Evolutionary conservation across 2,113 vertebrate species (phyloP).

Genomic region (Peromyscus californicus): DNA sequence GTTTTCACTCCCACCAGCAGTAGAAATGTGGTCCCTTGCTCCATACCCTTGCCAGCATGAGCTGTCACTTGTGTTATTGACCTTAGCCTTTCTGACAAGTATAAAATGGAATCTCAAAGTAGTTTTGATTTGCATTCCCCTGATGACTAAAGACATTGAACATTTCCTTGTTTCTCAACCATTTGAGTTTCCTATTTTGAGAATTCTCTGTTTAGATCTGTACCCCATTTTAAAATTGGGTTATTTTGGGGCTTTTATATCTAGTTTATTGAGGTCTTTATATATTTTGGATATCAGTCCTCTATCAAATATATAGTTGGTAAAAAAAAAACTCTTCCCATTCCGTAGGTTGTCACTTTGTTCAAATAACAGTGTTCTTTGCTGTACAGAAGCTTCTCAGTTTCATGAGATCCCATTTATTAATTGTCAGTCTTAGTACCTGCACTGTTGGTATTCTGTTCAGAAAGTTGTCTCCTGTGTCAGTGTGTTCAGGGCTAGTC

Average conservation of each 20-base stretch:
- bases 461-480: not conserved
- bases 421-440: not conserved
- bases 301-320: not conserved
- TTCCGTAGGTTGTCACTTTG: not conserved
- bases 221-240: not conserved
- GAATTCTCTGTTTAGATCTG: not conserved
- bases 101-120: not conserved
- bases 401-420: not conserved
- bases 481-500: not conserved
- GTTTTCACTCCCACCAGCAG: not conserved
- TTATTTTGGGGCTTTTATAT: not conserved
- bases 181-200: not conserved
- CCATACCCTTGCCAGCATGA: not conserved
- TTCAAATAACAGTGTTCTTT: not conserved
- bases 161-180: not conserved
- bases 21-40: not conserved
- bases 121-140: not conserved
- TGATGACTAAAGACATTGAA: not conserved
- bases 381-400: not conserved
- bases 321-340: not conserved
- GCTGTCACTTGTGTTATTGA: not conserved
- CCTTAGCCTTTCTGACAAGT: not conserved
- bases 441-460: not conserved
- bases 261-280: not conserved
- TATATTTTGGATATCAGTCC: not conserved